A percentile compares a stretch with the other conserved stretches of the same genome.
Conservation (phyloP, 2,888 invertebrate genomes). For the Microctonus hyperodae region DNA sequence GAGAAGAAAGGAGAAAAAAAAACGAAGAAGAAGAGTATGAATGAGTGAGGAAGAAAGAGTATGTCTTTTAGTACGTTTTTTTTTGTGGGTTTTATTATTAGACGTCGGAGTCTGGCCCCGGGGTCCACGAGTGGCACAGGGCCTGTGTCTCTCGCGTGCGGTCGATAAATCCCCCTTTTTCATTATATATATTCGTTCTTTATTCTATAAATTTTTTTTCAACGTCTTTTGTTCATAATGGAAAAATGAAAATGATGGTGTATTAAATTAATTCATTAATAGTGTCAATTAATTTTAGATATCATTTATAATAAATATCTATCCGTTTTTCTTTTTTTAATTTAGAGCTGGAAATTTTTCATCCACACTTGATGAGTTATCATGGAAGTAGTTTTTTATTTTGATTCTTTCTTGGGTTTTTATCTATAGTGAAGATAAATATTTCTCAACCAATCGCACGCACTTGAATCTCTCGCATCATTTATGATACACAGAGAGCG, state of each 20-base stretch:
- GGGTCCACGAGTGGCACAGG: conserved; percentile 29
- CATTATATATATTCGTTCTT: not conserved
- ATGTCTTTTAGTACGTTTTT: conserved; percentile 7
- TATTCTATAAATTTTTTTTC: not conserved
- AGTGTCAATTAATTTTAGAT: conserved; percentile 27
- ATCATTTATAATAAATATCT: not conserved
- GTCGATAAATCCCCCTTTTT: conserved; percentile 30
- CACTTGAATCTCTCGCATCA: conserved; percentile 37
- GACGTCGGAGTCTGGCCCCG: conserved; percentile 26
- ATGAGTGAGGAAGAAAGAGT: conserved; percentile 27
- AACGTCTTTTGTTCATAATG: conserved; percentile 28
- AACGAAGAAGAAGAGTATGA: too few relatives aligned
- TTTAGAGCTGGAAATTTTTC: conserved; percentile 14
- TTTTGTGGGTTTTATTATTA: conserved; percentile 28
- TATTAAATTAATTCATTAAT: conserved; percentile 28
- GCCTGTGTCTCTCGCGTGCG: conserved; percentile 26
- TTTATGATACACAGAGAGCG: conserved; percentile 47
- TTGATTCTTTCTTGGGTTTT: not conserved
- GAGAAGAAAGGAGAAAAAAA: conserved; percentile 22
- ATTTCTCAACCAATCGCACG: conserved; percentile 24
- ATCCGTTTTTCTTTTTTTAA: conserved; percentile 5
- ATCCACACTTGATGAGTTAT: conserved; percentile 24
- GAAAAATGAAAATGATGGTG: conserved; percentile 27
- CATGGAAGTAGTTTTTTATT: conserved; percentile 22
- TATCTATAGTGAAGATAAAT: conserved; percentile 19